Evolutionary conservation across 2,113 vertebrate genomes (phyloP).

Genomic region (Toxotes chatareus): DNA sequence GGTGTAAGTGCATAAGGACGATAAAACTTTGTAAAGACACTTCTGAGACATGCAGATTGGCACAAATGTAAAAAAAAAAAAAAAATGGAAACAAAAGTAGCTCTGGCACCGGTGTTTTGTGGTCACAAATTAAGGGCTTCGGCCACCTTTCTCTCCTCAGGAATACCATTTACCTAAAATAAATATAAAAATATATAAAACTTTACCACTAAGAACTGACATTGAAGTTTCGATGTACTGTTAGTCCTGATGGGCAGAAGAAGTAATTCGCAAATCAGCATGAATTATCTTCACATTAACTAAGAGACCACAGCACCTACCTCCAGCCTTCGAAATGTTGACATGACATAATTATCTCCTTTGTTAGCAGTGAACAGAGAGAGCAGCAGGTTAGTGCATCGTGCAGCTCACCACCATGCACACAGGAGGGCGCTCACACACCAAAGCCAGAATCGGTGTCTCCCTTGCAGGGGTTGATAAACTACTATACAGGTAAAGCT

Average conservation of each 20-base stretch:
- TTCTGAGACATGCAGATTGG: conserved; percentile 75
- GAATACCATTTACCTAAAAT: conserved; percentile 99
- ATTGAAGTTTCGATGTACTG: too few species aligned
- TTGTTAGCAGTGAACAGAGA: conserved; percentile 93
- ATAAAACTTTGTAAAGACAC: conserved; percentile 37
- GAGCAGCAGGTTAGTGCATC: conserved; percentile 71
- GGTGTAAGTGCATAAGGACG: conserved; percentile 43
- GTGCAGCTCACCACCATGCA: conserved; percentile 57
- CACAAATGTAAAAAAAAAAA: conserved; percentile 52
- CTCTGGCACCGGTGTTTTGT: conserved; percentile 1
- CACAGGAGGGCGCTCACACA: conserved; percentile 66
- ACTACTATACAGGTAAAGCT: background rate
- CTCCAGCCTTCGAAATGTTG: conserved; percentile 98
- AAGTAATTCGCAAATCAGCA: background rate
- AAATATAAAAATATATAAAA: conserved; percentile 18
- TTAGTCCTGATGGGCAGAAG: background rate
- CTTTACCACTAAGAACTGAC: background rate
- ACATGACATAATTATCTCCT: conserved; percentile 99
- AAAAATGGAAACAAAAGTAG: conserved; percentile 1
- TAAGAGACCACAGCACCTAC: conserved; percentile 86
- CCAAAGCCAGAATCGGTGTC: background rate
- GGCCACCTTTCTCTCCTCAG: conserved; percentile 97
- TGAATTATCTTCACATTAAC: background rate
- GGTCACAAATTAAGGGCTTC: conserved; percentile 94
- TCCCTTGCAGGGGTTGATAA: background rate